phyloP scores from a whole-genome alignment of 2,797 vertebrate species.

The Morelia viridis region DNA sequence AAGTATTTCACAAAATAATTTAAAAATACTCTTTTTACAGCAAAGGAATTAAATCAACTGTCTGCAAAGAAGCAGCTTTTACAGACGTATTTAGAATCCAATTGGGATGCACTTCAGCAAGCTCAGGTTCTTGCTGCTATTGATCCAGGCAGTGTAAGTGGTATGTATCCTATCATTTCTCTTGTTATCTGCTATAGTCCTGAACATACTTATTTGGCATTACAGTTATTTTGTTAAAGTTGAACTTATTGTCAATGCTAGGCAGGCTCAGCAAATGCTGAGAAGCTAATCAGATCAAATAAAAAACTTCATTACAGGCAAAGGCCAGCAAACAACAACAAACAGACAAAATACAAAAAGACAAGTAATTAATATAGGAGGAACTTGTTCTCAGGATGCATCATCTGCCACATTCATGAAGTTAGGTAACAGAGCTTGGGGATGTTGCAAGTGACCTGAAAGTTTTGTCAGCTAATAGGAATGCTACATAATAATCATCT shows the following conservation, averaged over 20 bases:
- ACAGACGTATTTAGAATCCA: neutral
- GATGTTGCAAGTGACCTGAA: no score
- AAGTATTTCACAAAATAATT: no score
- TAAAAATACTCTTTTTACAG: neutral
- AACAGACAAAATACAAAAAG: no score
- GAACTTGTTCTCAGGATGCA: no score
- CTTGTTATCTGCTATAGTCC: neutral
- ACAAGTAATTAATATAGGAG: no score
- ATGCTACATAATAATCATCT: no score
- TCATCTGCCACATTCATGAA: no score
- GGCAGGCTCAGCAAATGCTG: neutral
- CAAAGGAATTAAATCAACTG: neutral
- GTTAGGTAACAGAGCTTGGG: no score
- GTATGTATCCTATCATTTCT: neutral
- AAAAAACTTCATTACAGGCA: no score
- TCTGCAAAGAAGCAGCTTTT: constrained; percentile 20
- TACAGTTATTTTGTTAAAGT: neutral
- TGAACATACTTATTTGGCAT: neutral
- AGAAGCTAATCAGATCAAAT: no score
- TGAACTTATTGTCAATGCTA: neutral
- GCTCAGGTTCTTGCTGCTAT: neutral
- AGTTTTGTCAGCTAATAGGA: no score
- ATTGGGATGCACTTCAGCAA: constrained; percentile 1
- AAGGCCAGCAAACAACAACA: no score
- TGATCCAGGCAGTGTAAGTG: constrained; percentile 7